Evolutionary conservation across 1,140 invertebrate genomes (phyloP).

Genomic region (Drosophila quadrilineata): DNA sequence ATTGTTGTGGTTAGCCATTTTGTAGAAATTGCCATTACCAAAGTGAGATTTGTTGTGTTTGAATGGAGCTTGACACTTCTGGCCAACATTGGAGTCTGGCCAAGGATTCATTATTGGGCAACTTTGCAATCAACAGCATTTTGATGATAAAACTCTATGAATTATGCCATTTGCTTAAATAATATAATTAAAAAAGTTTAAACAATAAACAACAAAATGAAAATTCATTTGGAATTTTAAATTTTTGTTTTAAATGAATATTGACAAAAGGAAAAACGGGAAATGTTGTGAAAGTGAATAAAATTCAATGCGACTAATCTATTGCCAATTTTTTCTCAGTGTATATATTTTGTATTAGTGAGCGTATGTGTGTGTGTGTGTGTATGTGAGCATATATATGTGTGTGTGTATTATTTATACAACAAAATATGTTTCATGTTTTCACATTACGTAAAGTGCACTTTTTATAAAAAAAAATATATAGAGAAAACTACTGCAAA

Average conservation of each 20-base stretch:
- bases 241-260: not conserved
- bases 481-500: constrained; percentile 58
- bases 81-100: constrained; percentile 2
- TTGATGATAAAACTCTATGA: too few relatives aligned
- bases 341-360: constrained; percentile 79
- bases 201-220: not conserved
- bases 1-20: constrained; percentile 12
- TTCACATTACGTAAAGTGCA: constrained; percentile 57
- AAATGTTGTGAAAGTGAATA: constrained; percentile 8
- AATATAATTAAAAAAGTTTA: too few relatives aligned
- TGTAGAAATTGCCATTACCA: constrained; percentile 8
- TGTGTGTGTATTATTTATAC: constrained; percentile 52
- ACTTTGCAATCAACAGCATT: not conserved
- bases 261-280: constrained; percentile 23
- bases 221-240: too few relatives aligned
- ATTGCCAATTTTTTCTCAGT: constrained; percentile 82
- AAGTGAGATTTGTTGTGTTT: constrained; percentile 8
- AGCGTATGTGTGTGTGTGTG: too few relatives aligned
- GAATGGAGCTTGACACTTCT: constrained; percentile 21
- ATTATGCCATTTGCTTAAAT: too few relatives aligned
- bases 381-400: constrained; percentile 38
- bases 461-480: constrained; percentile 19
- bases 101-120: not conserved
- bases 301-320: constrained; percentile 72
- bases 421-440: constrained; percentile 54